Base-by-base conservation (phyloP, 2,888 invertebrate genomes). In the Mellilla xanthometata region DNA sequence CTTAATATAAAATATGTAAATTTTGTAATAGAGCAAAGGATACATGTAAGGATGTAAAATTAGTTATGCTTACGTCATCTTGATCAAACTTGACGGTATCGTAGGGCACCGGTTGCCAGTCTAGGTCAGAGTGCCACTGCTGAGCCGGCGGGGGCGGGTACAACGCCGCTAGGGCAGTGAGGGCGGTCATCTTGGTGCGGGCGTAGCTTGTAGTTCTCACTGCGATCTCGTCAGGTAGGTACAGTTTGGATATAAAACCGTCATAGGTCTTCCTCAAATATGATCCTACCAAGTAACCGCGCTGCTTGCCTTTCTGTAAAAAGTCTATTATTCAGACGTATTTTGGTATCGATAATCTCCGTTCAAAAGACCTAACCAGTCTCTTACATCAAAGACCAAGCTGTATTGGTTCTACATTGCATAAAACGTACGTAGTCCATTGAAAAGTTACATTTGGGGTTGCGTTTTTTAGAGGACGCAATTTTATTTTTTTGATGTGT, bases 171-270 rank as follows among this genome's bases (percentile, higher is more conserved):
- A 94, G 77, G 2, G 94, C 93, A 13, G 93, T 79, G 48, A 94
- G 84, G 0, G 93, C 94, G 2, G 94, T 94, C 92, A 94, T 94
- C 76, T 95, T 91, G 0, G 96, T 95, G 33, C 95, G 88, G 39
- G 94, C 93, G 65, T 90, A 93, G 67, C 94, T 92, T 0, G 95
- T 94, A 23, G 94, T 94, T 12, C 91, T 80, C 31, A 91, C 79
- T 7, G 62, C 56, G 4, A 91, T 73, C 68, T 93, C 86, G 24
- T 86, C 81, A 7, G 87, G 77, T 0, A 81, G 61, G 60, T 92
- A 92, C 8, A 87, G 53, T 1, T 60, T 61, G 0, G 86, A 91
- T 24, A 92, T 65, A 15, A 90, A 77, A 0, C 70, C 60, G n/a
- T 77, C 71, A 57, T 92, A 92, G 7, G 72, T 74, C 4, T 70